A percentile compares a stretch with the other conserved stretches of the same genome.
phyloP scores from a whole-genome alignment of 2,888 invertebrate genomes.

The Heterodera filipjevi region DNA sequence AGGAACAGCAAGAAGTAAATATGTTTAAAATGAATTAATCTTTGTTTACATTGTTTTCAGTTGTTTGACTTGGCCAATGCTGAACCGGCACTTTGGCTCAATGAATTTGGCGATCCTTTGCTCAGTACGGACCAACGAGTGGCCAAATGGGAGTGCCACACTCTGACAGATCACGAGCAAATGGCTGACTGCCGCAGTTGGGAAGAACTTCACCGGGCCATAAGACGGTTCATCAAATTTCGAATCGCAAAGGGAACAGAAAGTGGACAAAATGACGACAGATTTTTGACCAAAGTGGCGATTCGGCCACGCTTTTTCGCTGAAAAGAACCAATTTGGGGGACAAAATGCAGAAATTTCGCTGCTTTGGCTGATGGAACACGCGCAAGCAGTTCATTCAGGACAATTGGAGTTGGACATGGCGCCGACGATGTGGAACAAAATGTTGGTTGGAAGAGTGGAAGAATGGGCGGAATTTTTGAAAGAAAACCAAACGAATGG shows the following conservation, averaged over 20 bases:
- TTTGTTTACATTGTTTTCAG: background rate
- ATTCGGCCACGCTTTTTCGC: background rate
- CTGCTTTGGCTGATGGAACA: background rate
- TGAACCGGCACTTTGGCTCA: background rate
- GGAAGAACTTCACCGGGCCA: background rate
- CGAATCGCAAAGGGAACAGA: background rate
- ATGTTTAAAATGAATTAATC: background rate
- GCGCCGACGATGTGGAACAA: background rate
- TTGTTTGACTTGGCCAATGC: background rate
- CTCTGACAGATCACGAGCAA: background rate
- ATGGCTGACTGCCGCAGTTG: background rate
- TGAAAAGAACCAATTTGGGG: background rate
- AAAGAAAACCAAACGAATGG: background rate
- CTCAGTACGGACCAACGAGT: background rate
- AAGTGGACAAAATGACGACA: background rate
- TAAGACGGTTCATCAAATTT: background rate
- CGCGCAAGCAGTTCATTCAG: background rate
- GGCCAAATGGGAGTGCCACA: constrained; percentile 1
- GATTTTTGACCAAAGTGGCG: background rate
- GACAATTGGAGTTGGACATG: background rate
- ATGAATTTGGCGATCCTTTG: background rate
- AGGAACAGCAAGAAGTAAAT: background rate
- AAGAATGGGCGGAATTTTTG: background rate
- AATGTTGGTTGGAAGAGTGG: background rate
- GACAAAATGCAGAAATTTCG: background rate